Percentiles rank a stretch among this genome's conserved stretches.
These are phyloP conservation scores for Neodiprion virginianus DNA, from an alignment of 1,140 invertebrate genomes.

Conservation along the genomic window DNA sequence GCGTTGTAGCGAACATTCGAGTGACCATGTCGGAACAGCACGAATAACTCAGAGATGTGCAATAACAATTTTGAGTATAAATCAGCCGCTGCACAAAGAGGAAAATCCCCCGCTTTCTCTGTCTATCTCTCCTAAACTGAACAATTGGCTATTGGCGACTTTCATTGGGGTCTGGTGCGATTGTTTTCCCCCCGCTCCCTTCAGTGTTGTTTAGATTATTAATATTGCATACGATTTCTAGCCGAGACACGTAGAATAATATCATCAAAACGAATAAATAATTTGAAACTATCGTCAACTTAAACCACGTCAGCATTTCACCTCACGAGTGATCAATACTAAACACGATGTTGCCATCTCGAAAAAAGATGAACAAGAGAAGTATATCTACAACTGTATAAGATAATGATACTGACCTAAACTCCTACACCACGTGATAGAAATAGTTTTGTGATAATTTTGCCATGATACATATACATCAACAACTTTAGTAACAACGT, in stretches of 20 bases:
- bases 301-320: too few species aligned
- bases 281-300: too few species aligned
- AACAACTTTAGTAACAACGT: background rate
- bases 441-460: too few species aligned
- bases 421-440: too few species aligned
- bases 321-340: background rate
- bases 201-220: slow-evolving; percentile 52
- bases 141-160: slow-evolving; percentile 56
- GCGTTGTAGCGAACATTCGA: slow-evolving; percentile 54
- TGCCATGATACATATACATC: background rate
- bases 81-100: too few species aligned
- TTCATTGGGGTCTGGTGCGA: slow-evolving; percentile 61
- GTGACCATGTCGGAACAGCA: slow-evolving; percentile 55
- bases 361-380: background rate
- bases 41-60: background rate
- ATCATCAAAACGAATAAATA: too few species aligned
- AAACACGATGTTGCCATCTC: background rate
- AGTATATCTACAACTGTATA: background rate
- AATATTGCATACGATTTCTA: too few species aligned
- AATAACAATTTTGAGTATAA: too few species aligned
- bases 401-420: background rate
- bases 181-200: slow-evolving; percentile 55
- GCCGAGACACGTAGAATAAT: too few species aligned
- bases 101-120: too few species aligned
- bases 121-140: background rate